phyloP scores from a whole-genome alignment of 2,113 vertebrate species.

The Pseudopodoces humilis region DNA sequence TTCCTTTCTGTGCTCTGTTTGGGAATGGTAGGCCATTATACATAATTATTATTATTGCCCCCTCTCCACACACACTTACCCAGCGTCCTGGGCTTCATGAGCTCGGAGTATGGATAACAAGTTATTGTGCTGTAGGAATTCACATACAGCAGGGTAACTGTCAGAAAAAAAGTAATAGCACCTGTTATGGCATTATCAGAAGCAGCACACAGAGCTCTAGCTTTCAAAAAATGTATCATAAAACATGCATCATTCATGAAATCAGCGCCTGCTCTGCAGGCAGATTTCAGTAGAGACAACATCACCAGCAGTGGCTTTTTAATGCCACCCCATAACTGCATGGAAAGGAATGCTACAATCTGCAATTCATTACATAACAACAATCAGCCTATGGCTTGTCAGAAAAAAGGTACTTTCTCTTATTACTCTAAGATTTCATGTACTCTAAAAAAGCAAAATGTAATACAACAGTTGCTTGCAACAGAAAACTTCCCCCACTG shows the following conservation, averaged over 20 bases:
- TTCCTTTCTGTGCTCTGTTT: neutral
- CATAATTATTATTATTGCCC: neutral
- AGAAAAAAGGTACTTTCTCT: neutral
- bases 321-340: neutral
- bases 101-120: constrained; percentile 99
- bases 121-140: constrained; percentile 99
- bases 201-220: neutral
- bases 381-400: neutral
- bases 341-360: neutral
- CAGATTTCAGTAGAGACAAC: neutral
- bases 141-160: constrained; percentile 98
- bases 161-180: constrained; percentile 23
- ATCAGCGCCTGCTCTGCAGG: neutral
- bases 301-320: neutral
- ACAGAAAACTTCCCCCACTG: neutral
- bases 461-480: neutral
- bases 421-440: neutral
- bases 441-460: neutral
- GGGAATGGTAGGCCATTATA: neutral
- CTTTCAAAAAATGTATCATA: neutral
- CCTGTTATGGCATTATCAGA: constrained; percentile 27
- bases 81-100: constrained; percentile 98
- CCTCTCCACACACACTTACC: constrained; percentile 79
- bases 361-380: neutral
- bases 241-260: neutral